These are phyloP conservation scores for Drosophila neonasuta DNA, from an alignment of 2,888 invertebrate species.

Conservation along the genomic window DNA sequence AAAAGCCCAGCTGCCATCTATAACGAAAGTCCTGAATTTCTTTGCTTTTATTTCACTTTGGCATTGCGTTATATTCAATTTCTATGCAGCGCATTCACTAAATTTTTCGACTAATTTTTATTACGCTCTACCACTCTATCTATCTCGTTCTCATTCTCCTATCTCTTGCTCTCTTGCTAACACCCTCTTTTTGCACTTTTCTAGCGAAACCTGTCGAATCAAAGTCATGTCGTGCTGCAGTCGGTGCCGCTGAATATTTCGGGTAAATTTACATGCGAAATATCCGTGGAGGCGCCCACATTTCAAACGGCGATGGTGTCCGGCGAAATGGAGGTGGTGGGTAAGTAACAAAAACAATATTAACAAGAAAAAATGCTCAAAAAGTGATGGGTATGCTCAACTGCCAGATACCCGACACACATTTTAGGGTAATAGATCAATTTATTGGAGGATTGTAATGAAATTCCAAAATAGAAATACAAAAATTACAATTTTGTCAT, in stretches of 20 bases:
- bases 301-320: slow-evolving; percentile 82
- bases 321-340: slow-evolving; percentile 82
- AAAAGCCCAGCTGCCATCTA: slow-evolving; percentile 20
- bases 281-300: slow-evolving; percentile 82
- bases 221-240: slow-evolving; percentile 82
- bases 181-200: slow-evolving; percentile 5
- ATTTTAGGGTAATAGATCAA: too few relatives aligned
- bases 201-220: slow-evolving; percentile 82
- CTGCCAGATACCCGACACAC: neutral
- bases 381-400: neutral
- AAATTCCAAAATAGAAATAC: too few relatives aligned
- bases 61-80: slow-evolving; percentile 65
- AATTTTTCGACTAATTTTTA: slow-evolving; percentile 71
- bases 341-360: slow-evolving; percentile 72
- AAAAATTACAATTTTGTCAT: too few relatives aligned
- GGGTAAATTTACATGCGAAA: slow-evolving; percentile 82
- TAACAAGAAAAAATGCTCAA: neutral
- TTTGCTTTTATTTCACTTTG: slow-evolving; percentile 34
- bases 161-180: neutral
- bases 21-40: slow-evolving; percentile 22
- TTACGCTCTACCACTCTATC: slow-evolving; percentile 41
- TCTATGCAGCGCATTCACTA: slow-evolving; percentile 65
- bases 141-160: slow-evolving; percentile 41
- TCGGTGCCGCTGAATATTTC: slow-evolving; percentile 82
- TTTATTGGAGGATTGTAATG: too few relatives aligned